phyloP scores from a whole-genome alignment of 2,113 vertebrate genomes.

The Hystrix cristata region DNA sequence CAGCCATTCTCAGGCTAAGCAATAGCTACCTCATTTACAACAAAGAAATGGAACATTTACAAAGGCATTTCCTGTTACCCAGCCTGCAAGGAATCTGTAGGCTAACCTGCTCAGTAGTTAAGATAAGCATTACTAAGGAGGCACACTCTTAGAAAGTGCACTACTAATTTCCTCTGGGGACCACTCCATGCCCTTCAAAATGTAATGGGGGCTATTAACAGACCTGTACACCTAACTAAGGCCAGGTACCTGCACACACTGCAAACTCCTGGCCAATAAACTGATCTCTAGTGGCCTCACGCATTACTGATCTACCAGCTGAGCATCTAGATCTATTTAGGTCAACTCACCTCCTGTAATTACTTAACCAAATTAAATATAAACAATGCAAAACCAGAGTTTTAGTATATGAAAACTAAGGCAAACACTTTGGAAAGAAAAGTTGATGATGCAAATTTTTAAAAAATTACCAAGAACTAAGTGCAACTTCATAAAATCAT shows the following conservation, averaged over 20 bases:
- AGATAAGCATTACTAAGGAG: not conserved
- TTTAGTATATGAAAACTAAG: constrained; percentile 48
- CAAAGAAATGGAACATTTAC: not conserved
- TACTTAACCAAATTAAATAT: constrained; percentile 37
- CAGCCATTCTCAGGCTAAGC: not conserved
- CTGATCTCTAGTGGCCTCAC: not conserved
- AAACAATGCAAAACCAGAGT: not conserved
- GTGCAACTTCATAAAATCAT: not conserved
- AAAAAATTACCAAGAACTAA: not conserved
- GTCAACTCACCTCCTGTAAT: not conserved
- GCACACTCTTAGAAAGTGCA: not conserved
- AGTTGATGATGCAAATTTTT: constrained; percentile 5
- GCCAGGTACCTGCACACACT: not conserved
- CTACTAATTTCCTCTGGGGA: not conserved
- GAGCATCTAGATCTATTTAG: not conserved
- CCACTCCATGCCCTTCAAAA: not conserved
- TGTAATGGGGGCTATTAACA: not conserved
- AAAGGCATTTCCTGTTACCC: not conserved
- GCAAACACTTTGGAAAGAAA: constrained; percentile 52
- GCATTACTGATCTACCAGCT: not conserved
- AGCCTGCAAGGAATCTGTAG: not conserved
- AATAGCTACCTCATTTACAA: constrained; percentile 1
- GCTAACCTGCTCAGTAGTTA: constrained; percentile 21
- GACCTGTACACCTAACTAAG: not conserved
- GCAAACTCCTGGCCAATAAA: not conserved